Base-by-base conservation (phyloP, 2,113 vertebrate species). In the Carassius gibelio region DNA sequence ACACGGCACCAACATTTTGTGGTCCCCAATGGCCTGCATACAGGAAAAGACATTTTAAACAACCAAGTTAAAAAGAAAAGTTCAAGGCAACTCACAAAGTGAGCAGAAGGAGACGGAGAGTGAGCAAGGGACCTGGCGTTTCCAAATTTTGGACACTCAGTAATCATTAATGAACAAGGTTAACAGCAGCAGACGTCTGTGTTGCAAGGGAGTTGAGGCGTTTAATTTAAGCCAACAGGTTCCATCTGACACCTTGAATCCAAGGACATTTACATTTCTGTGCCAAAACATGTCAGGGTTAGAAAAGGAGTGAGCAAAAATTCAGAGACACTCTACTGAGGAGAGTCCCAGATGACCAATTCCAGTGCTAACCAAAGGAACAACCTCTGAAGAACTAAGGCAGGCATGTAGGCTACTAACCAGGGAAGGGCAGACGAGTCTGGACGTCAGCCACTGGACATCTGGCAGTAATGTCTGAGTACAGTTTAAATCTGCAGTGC, bases 151-250 rank as follows among this genome's bases (percentile, higher is more conserved):
- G 55, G 66, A 77, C 68, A 71, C 66, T 34, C 21, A 36, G 82
- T 45, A 13, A 75, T 78, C 75, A 84, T 84, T 80, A 84, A 80
- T 75, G 75, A 84, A 80, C 52, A 71, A 64, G 75, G 76, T 74
- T 80, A 80, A 87, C 82, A 64, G 57, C 50, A 81, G 23, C 76
- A 87, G 86, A 84, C 74, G 21, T 74, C 82, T 84, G 82, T 84
- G 86, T 71, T 84, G 23, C 78, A 72, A 52, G 57, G 83, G 66
- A 84, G 52, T 71, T 81, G 66, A 87, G 83, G 82, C 86, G 71
- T 87, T 84, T 87, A 84, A 87, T 87, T 78, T 80, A 79, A 84
- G 75, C 66, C 86, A 87, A 84, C 86, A 87, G 86, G 82, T 61
- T 84, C 82, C 82, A 84, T 84, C 82, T 81, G 82, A 87, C 86